Percentiles rank a stretch among this genome's conserved stretches.
These are phyloP conservation scores for Eulemur mongoz DNA, from an alignment of 2,797 vertebrate genomes.

Conservation along the genomic window DNA sequence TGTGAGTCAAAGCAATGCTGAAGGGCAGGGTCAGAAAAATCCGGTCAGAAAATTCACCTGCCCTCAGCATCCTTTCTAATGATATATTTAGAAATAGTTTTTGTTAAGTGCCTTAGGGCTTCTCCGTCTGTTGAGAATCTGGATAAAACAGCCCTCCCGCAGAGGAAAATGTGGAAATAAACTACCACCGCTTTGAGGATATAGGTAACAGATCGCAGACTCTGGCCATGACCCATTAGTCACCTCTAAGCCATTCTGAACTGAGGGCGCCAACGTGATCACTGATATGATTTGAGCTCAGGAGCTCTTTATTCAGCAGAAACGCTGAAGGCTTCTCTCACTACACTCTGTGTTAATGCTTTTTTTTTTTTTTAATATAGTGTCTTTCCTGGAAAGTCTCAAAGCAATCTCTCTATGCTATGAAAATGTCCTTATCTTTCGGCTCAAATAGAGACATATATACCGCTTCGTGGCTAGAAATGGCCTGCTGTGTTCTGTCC, in stretches of 20 bases:
- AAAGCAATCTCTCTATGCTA: constrained; percentile 42
- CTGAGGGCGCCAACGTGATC: background rate
- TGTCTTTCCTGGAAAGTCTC: constrained; percentile 34
- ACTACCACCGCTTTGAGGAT: background rate
- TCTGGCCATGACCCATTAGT: background rate
- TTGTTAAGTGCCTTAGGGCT: background rate
- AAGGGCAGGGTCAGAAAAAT: background rate
- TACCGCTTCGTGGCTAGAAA: background rate
- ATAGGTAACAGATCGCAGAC: background rate
- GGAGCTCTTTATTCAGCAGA: constrained; percentile 23
- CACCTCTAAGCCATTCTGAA: background rate
- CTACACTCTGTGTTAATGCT: background rate
- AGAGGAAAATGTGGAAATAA: constrained; percentile 5
- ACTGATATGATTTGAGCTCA: background rate
- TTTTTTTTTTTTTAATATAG: background rate
- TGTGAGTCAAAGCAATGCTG: background rate
- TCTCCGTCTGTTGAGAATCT: background rate
- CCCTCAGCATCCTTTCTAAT: background rate
- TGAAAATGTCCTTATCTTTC: constrained; percentile 45
- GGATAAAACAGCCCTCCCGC: background rate
- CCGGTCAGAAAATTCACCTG: background rate
- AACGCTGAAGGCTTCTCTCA: constrained; percentile 23
- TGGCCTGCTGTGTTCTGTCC: background rate
- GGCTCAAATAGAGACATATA: background rate
- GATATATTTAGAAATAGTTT: background rate